These are phyloP conservation scores for Corella eumyota DNA, from an alignment of 23 tunicate species.

Conservation along the genomic window DNA sequence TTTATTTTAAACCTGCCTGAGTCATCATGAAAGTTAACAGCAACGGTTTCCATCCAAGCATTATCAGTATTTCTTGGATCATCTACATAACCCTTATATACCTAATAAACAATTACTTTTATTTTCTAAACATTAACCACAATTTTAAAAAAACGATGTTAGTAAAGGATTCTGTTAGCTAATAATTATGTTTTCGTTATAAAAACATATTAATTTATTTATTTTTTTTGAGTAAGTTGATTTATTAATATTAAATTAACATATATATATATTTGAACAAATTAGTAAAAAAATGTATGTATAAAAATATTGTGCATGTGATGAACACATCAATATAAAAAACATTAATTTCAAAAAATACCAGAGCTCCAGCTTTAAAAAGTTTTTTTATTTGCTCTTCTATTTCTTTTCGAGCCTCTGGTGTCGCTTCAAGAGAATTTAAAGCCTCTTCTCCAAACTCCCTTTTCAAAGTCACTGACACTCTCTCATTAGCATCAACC, in stretches of 20 bases:
- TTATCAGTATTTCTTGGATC: conserved; percentile 96
- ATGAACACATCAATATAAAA: too few species aligned
- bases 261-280: too few species aligned
- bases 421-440: conserved; percentile 35
- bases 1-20: conserved; percentile 16
- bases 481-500: conserved; percentile 85
- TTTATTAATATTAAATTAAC: too few species aligned
- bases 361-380: conserved; percentile 37
- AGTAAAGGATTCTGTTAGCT: too few species aligned
- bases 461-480: conserved; percentile 78
- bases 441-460: conserved; percentile 96
- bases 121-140: background rate
- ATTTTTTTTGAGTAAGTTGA: too few species aligned
- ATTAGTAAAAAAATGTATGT: too few species aligned
- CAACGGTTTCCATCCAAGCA: conserved; percentile 97
- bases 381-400: conserved; percentile 20
- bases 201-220: too few species aligned
- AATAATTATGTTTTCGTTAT: too few species aligned
- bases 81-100: conserved; percentile 81
- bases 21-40: conserved; percentile 89
- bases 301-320: too few species aligned
- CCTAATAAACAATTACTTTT: conserved; percentile 15
- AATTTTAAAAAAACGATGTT: background rate
- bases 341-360: too few species aligned
- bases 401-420: conserved; percentile 21